These are phyloP conservation scores for Eudemis profundana DNA, from an alignment of 2,888 invertebrate genomes.

Conservation along the genomic window DNA sequence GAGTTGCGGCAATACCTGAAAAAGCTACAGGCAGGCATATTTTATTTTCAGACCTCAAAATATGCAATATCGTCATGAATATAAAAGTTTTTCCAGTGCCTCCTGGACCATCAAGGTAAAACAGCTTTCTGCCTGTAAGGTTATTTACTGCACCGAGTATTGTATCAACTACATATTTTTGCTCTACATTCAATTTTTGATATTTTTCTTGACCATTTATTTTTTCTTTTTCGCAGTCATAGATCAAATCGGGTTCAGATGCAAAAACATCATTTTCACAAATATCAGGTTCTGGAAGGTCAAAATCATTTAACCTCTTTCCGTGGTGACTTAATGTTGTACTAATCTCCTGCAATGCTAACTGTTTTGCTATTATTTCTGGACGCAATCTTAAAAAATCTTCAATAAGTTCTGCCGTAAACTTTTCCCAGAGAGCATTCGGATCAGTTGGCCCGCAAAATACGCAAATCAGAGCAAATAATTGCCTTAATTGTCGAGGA, in stretches of 20 bases:
- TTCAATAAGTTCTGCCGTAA: constrained; percentile 26
- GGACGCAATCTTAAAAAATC: constrained; percentile 45
- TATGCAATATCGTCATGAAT: background rate
- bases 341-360: background rate
- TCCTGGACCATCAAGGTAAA: constrained; percentile 28
- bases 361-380: constrained; percentile 16
- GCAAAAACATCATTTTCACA: background rate
- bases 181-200: background rate
- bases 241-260: background rate
- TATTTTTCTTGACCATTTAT: background rate
- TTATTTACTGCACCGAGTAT: constrained; percentile 1
- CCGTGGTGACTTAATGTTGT: background rate
- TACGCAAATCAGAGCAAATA: constrained; percentile 46
- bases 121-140: background rate
- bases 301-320: background rate
- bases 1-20: constrained; percentile 29
- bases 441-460: constrained; percentile 43
- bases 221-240: constrained; percentile 1
- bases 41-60: constrained; percentile 30
- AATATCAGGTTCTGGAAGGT: background rate
- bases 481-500: constrained; percentile 46
- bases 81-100: constrained; percentile 1
- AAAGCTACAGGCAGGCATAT: background rate
- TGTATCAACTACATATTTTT: background rate
- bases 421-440: constrained; percentile 40